Evolutionary conservation across 2,888 invertebrate genomes (phyloP).

Genomic region (Unio pictorum): DNA sequence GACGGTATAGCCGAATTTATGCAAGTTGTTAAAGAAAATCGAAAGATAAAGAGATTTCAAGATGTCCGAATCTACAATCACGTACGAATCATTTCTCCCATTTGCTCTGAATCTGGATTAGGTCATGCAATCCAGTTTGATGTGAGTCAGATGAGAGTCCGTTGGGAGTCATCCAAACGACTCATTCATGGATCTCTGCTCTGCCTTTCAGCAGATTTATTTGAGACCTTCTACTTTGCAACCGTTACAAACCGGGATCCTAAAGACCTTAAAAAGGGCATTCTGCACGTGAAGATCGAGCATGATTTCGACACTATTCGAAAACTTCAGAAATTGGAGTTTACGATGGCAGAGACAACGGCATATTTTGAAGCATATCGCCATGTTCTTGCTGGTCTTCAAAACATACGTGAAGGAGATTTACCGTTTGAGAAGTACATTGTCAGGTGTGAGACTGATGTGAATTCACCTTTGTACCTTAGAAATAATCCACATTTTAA

Average conservation of each 20-base stretch:
- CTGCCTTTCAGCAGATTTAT: constrained; percentile 80
- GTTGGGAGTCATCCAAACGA: constrained; percentile 75
- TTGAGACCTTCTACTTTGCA: constrained; percentile 80
- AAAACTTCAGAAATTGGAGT: constrained; percentile 20
- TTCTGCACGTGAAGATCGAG: constrained; percentile 36
- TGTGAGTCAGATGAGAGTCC: constrained; percentile 9
- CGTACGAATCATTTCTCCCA: constrained; percentile 41
- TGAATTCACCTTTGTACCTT: constrained; percentile 39
- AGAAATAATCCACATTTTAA: constrained; percentile 8
- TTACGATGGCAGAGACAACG: constrained; percentile 82
- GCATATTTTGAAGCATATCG: constrained; percentile 87
- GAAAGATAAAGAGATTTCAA: neutral
- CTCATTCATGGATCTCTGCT: constrained; percentile 83
- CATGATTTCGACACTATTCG: constrained; percentile 10
- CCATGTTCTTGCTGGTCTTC: constrained; percentile 80
- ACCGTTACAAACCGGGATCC: constrained; percentile 71
- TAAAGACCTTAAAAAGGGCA: constrained; percentile 33
- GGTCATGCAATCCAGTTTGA: constrained; percentile 36
- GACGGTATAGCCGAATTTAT: constrained; percentile 73
- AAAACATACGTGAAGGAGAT: constrained; percentile 72
- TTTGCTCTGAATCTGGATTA: constrained; percentile 38
- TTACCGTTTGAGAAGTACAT: constrained; percentile 50
- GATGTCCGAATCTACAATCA: constrained; percentile 52
- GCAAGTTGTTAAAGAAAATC: neutral
- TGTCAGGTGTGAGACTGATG: constrained; percentile 32